phyloP scores from a whole-genome alignment of 37 sponge, comb jelly and placozoan species.

The Lycopodina hypogea region DNA sequence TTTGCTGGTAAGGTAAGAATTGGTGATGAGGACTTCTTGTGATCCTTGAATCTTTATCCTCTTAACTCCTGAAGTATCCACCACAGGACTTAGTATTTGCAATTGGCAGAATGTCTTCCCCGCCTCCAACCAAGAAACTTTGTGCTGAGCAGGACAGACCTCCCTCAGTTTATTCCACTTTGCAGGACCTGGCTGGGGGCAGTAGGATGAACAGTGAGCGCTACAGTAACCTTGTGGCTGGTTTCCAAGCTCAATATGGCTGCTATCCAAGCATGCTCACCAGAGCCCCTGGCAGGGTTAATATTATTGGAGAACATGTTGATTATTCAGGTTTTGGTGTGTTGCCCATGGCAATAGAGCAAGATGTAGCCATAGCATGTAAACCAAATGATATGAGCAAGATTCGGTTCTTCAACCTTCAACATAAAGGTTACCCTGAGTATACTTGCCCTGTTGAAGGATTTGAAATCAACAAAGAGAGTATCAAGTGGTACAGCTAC shows the following conservation, averaged over 20 bases:
- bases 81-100: too few relatives aligned
- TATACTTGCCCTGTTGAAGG: conserved; percentile 23
- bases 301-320: conserved; percentile 98
- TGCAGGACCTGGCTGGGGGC: conserved; percentile 45
- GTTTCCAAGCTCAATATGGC: conserved; percentile 46
- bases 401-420: conserved; percentile 45
- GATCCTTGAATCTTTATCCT: too few relatives aligned
- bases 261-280: conserved; percentile 60
- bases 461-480: conserved; percentile 12
- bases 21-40: too few relatives aligned
- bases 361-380: conserved; percentile 77
- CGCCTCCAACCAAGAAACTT: conserved; percentile 16
- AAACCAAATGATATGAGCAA: conserved; percentile 4
- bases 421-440: conserved; percentile 28
- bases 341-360: conserved; percentile 93
- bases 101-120: too few relatives aligned
- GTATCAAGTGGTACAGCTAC: conserved; percentile 79
- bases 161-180: conserved; percentile 40
- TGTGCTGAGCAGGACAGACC: background rate
- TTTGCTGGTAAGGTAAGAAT: too few relatives aligned
- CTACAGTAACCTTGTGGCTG: conserved; percentile 38
- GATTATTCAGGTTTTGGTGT: conserved; percentile 98
- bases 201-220: conserved; percentile 49
- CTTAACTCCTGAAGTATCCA: too few relatives aligned
- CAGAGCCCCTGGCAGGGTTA: conserved; percentile 96